Percentiles rank a stretch among this genome's conserved stretches.
Conservation (phyloP, 2,113 vertebrate species). For the Rutilus rutilus region DNA sequence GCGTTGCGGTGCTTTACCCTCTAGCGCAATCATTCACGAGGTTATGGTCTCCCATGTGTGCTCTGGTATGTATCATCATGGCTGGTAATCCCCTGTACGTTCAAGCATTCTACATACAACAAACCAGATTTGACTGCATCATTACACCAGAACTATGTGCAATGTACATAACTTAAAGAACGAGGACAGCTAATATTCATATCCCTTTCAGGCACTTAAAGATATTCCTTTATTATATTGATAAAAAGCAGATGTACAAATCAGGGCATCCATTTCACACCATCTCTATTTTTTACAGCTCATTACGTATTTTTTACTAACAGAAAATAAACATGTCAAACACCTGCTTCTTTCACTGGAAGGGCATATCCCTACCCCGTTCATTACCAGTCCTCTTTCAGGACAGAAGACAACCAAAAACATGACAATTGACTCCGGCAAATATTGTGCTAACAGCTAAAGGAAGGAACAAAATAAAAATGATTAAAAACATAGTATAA, state of each 20-base stretch:
- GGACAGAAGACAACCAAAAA: background rate
- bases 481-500: constrained; percentile 26
- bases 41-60: background rate
- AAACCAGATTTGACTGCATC: background rate
- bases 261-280: constrained; percentile 75
- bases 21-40: background rate
- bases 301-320: constrained; percentile 73
- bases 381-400: background rate
- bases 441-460: background rate
- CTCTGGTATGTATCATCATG: background rate
- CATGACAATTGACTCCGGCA: background rate
- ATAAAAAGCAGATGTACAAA: constrained; percentile 78
- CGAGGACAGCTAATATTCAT: background rate
- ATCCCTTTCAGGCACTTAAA: constrained; percentile 79
- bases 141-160: background rate
- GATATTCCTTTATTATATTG: constrained; percentile 79
- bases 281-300: constrained; percentile 68
- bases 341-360: constrained; percentile 9
- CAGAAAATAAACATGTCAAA: constrained; percentile 67
- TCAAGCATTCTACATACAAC: background rate
- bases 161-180: background rate
- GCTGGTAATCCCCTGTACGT: background rate
- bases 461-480: background rate
- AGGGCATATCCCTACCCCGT: constrained; percentile 46
- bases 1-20: background rate